Conservation (phyloP, 2,113 vertebrate genomes). For the Macaca mulatta region DNA sequence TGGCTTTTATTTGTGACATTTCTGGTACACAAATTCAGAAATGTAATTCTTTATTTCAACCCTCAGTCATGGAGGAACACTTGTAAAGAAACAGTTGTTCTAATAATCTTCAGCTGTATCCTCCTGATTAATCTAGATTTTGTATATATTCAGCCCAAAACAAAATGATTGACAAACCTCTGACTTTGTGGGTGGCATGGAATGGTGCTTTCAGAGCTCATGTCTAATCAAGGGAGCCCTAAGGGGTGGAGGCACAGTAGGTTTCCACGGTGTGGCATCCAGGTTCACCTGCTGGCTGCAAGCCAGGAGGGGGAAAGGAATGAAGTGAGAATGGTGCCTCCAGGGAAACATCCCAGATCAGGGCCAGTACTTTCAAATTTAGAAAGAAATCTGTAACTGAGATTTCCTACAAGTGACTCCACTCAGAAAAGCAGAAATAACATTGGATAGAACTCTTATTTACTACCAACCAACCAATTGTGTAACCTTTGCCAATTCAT, state of each 20-base stretch:
- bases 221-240: not conserved
- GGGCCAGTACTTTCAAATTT: not conserved
- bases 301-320: too few relatives aligned
- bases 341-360: not conserved
- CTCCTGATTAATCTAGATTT: not conserved
- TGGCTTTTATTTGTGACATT: not conserved
- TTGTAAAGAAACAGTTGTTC: not conserved
- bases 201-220: not conserved
- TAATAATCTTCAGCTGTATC: not conserved
- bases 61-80: not conserved
- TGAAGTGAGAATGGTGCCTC: not conserved
- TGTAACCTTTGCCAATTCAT: not conserved
- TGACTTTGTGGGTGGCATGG: not conserved
- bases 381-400: not conserved
- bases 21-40: not conserved
- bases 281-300: not conserved
- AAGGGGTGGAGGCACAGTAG: not conserved
- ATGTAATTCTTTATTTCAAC: not conserved
- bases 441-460: not conserved
- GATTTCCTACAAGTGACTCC: not conserved
- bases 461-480: not conserved
- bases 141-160: not conserved
- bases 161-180: not conserved
- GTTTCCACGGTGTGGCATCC: not conserved
- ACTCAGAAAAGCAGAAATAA: not conserved